A percentile compares a stretch with the other conserved stretches of the same genome.
Evolutionary conservation across 35 echinoderm and acorn worm genomes (phyloP).

Genomic region (Apostichopus parvimensis): DNA sequence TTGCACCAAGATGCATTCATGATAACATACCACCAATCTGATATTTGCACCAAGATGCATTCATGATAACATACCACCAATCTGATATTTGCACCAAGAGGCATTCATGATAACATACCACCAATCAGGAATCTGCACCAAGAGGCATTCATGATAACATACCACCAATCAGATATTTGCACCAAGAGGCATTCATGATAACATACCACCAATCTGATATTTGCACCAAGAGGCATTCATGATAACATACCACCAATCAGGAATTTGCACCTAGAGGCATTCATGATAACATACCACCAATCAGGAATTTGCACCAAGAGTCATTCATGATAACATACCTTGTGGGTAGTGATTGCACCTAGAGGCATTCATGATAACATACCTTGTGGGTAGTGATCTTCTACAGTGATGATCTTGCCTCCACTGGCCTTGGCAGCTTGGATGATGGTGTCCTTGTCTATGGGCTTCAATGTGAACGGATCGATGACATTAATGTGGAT

Average conservation of each 20-base stretch:
- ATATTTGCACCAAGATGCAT: too few species aligned
- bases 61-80: slow-evolving; percentile 52
- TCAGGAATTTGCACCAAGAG: slow-evolving; percentile 7
- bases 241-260: slow-evolving; percentile 54
- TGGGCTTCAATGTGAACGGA: slow-evolving; percentile 95
- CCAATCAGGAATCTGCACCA: too few species aligned
- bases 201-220: too few species aligned
- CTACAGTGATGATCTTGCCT: slow-evolving; percentile 85
- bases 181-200: too few species aligned
- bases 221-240: too few species aligned
- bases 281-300: slow-evolving; percentile 51
- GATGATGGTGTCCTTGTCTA: slow-evolving; percentile 72
- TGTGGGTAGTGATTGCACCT: background rate
- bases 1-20: too few species aligned
- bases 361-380: too few species aligned
- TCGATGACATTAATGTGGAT: slow-evolving; percentile 85
- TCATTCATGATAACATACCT: slow-evolving; percentile 32
- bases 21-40: slow-evolving; percentile 62
- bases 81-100: too few species aligned
- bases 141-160: too few species aligned
- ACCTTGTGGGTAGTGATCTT: slow-evolving; percentile 96
- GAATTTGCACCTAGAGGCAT: background rate
- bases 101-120: slow-evolving; percentile 39
- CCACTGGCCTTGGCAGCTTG: slow-evolving; percentile 79
- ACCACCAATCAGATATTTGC: too few species aligned